phyloP scores from a whole-genome alignment of 1,140 invertebrate species.

The Epicauta chinensis region DNA sequence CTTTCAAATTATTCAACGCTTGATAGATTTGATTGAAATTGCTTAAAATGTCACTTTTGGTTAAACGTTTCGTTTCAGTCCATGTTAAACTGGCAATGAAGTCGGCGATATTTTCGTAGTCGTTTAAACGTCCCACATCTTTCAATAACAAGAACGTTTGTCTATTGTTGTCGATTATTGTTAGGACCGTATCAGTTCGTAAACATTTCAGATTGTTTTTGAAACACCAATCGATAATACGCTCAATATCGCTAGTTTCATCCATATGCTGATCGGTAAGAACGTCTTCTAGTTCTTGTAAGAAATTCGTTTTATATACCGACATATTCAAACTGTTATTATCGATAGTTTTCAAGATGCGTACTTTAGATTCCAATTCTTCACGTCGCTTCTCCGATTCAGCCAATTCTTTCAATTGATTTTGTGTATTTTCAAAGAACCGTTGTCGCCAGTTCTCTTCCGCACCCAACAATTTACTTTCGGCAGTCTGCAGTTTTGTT shows the following conservation, averaged over 20 bases:
- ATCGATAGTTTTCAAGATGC: slow-evolving; percentile 37
- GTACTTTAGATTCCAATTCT: slow-evolving; percentile 47
- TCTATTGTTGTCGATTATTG: slow-evolving; percentile 28
- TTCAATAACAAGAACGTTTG: slow-evolving; percentile 21
- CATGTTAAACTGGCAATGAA: slow-evolving; percentile 30
- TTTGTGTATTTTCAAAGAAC: slow-evolving; percentile 33
- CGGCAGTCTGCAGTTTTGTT: slow-evolving; percentile 55
- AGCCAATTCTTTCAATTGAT: slow-evolving; percentile 44
- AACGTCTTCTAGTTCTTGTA: slow-evolving; percentile 49
- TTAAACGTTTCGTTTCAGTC: slow-evolving; percentile 24
- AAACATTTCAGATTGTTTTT: slow-evolving; percentile 23
- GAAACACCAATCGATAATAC: slow-evolving; percentile 25
- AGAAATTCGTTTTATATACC: slow-evolving; percentile 48
- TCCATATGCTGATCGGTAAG: slow-evolving; percentile 32
- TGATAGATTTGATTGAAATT: slow-evolving; percentile 37
- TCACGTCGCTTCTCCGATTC: slow-evolving; percentile 54
- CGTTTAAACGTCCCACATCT: slow-evolving; percentile 13
- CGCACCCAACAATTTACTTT: slow-evolving; percentile 49
- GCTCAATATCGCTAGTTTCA: slow-evolving; percentile 17
- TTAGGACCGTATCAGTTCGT: slow-evolving; percentile 18
- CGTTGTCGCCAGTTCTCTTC: slow-evolving; percentile 53
- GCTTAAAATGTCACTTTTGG: slow-evolving; percentile 27
- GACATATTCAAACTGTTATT: slow-evolving; percentile 36
- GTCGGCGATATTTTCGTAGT: slow-evolving; percentile 25
- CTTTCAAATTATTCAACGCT: slow-evolving; percentile 28